These are phyloP conservation scores for Hippasteria phrygiana DNA, from an alignment of 53 echinoderm and acorn worm species.

Conservation along the genomic window DNA sequence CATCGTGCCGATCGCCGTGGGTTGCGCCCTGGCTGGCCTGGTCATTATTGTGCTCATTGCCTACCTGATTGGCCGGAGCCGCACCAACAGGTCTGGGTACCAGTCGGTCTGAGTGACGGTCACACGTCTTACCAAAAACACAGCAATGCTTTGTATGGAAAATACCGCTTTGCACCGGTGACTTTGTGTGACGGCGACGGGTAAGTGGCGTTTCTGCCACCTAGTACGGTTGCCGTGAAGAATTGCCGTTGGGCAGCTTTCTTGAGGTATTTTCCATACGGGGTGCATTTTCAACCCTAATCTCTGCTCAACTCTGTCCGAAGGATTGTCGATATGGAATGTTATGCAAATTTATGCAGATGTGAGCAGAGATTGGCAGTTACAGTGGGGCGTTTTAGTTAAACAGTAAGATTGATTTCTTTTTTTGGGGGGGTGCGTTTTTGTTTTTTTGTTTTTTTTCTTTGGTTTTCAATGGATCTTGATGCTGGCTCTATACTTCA, in stretches of 20 bases:
- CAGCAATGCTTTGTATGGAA: not conserved
- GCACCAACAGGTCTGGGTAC: slow-evolving; percentile 85
- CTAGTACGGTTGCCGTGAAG: too few relatives aligned
- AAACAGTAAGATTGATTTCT: too few relatives aligned
- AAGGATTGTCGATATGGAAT: not conserved
- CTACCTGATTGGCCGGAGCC: slow-evolving; percentile 94
- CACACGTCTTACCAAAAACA: not conserved
- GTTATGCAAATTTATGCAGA: not conserved
- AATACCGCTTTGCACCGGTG: too few relatives aligned
- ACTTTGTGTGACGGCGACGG: too few relatives aligned
- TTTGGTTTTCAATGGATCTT: too few relatives aligned
- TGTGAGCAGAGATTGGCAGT: not conserved
- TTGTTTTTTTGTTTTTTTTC: not conserved
- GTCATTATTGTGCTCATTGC: slow-evolving; percentile 99
- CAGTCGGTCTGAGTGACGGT: slow-evolving; percentile 84
- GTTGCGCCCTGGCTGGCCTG: slow-evolving; percentile 94
- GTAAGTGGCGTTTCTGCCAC: too few relatives aligned
- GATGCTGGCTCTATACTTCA: too few relatives aligned
- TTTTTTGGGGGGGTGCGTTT: not conserved
- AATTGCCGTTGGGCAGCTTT: too few relatives aligned
- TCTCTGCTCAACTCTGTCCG: not conserved
- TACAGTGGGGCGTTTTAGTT: too few relatives aligned
- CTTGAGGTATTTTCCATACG: not conserved
- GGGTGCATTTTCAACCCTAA: not conserved
- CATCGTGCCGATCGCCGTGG: slow-evolving; percentile 98